Percentiles rank a stretch among this genome's conserved stretches.
Evolutionary conservation across 2,113 vertebrate genomes (phyloP).

Genomic region (Carollia perspicillata): DNA sequence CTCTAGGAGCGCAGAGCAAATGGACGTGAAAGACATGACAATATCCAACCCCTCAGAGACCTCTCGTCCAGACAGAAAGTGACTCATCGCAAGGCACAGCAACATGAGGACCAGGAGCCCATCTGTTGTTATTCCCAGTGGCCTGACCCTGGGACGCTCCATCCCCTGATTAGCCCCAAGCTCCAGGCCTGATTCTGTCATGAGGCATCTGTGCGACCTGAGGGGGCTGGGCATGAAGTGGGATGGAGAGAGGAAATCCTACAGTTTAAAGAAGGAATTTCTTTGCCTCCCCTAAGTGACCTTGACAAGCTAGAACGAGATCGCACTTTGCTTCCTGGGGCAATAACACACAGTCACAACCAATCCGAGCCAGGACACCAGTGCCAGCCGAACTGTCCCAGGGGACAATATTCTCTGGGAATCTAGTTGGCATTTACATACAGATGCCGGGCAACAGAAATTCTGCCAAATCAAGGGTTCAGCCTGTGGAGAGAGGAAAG

Average conservation of each 20-base stretch:
- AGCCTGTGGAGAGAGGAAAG: neutral
- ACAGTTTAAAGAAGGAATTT: neutral
- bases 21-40: neutral
- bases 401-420: neutral
- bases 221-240: neutral
- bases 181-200: neutral
- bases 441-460: neutral
- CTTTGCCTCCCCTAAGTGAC: neutral
- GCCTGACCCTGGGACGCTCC: neutral
- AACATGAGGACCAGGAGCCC: neutral
- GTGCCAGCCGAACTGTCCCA: neutral
- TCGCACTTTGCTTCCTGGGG: neutral
- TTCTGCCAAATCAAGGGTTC: neutral
- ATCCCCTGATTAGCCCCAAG: neutral
- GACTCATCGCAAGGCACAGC: neutral
- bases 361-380: neutral
- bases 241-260: neutral
- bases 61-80: neutral
- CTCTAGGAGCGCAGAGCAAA: neutral
- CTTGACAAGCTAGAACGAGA: neutral
- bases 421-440: neutral
- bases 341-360: neutral
- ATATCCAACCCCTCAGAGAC: neutral
- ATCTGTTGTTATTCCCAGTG: neutral
- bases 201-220: neutral